These are phyloP conservation scores for Ommatoiulus sabulosus DNA, from an alignment of 2,888 invertebrate genomes.

Conservation along the genomic window DNA sequence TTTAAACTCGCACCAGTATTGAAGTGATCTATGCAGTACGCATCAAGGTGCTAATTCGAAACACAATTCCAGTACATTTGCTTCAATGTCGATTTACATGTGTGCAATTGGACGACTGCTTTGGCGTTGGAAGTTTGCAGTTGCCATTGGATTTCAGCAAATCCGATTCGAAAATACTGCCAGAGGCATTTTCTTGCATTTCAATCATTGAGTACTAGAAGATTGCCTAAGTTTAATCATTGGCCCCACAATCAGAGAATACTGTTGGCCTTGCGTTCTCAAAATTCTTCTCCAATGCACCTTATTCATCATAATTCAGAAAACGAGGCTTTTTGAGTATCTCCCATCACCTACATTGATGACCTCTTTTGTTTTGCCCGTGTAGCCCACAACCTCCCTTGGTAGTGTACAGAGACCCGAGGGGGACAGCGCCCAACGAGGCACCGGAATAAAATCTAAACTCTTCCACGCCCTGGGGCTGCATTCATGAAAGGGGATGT, in stretches of 20 bases:
- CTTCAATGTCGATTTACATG: too few species aligned
- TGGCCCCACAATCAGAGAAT: too few species aligned
- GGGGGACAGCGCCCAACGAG: constrained; percentile 71
- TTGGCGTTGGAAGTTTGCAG: too few species aligned
- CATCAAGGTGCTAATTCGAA: too few species aligned
- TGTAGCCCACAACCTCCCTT: constrained; percentile 64
- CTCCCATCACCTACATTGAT: constrained; percentile 37
- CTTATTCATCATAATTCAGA: background rate
- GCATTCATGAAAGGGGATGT: constrained; percentile 72
- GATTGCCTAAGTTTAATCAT: background rate
- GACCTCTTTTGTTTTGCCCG: constrained; percentile 62
- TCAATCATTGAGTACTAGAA: background rate
- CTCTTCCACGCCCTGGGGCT: constrained; percentile 86
- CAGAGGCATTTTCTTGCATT: too few species aligned
- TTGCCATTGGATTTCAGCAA: too few species aligned
- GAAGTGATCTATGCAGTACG: too few species aligned
- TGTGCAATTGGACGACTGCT: too few species aligned
- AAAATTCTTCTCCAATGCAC: background rate
- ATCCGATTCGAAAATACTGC: too few species aligned
- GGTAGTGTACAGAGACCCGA: constrained; percentile 66
- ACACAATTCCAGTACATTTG: too few species aligned
- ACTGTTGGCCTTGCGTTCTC: background rate
- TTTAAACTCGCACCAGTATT: too few species aligned
- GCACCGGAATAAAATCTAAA: constrained; percentile 80
- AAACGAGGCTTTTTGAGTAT: background rate